Evolutionary conservation across 2,113 vertebrate species (phyloP).

Genomic region (Cromileptes altivelis): DNA sequence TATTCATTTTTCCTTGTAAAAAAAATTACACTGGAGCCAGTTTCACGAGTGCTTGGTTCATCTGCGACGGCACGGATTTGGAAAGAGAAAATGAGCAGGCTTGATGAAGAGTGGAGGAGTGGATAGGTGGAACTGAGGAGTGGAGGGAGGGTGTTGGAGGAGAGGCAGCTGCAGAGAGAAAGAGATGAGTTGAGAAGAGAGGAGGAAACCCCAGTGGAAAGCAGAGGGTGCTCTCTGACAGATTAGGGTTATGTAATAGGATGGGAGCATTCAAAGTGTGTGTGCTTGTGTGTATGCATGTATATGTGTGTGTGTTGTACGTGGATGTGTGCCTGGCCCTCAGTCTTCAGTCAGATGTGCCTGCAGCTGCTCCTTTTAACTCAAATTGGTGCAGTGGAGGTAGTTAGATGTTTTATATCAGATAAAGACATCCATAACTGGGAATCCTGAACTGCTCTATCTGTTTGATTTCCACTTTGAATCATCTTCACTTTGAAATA

Average conservation of each 20-base stretch:
- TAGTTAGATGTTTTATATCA: neutral
- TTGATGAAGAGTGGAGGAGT: slow-evolving; percentile 32
- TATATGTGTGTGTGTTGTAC: slow-evolving; percentile 31
- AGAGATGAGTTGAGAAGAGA: slow-evolving; percentile 43
- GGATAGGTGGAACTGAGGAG: slow-evolving; percentile 16
- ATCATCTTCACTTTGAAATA: neutral
- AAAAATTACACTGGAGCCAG: slow-evolving; percentile 1
- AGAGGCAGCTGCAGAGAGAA: slow-evolving; percentile 53
- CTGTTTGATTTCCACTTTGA: neutral
- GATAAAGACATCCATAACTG: slow-evolving; percentile 9
- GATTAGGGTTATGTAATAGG: slow-evolving; percentile 78
- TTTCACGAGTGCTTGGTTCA: slow-evolving; percentile 6
- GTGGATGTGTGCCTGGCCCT: slow-evolving; percentile 33
- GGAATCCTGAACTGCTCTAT: neutral
- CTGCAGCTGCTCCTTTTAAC: slow-evolving; percentile 68
- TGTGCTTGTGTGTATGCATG: slow-evolving; percentile 9
- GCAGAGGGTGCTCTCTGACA: slow-evolving; percentile 70
- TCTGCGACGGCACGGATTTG: slow-evolving; percentile 11
- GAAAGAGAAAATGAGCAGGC: slow-evolving; percentile 35
- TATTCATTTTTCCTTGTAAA: neutral
- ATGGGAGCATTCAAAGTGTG: slow-evolving; percentile 59
- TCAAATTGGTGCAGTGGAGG: slow-evolving; percentile 27
- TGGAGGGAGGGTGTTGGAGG: slow-evolving; percentile 28
- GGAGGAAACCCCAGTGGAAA: slow-evolving; percentile 70
- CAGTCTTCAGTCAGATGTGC: slow-evolving; percentile 55